These are phyloP conservation scores for Apostichopus parvimensis DNA, from an alignment of 35 echinoderm and acorn worm genomes.

Conservation along the genomic window DNA sequence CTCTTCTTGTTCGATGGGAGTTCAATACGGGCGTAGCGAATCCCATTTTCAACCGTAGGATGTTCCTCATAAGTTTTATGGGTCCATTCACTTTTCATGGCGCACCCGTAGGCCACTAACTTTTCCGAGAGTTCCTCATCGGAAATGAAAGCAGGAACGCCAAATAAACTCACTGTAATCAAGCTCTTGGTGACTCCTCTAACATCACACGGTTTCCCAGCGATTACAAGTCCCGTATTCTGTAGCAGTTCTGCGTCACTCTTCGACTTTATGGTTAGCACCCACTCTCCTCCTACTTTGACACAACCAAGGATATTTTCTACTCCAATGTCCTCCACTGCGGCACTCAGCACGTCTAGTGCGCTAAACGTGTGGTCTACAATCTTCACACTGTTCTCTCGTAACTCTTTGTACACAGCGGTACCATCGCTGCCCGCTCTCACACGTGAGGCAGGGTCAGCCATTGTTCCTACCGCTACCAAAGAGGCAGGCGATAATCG, in stretches of 20 bases:
- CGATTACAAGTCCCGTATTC: background rate
- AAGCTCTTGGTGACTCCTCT: background rate
- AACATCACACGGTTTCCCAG: background rate
- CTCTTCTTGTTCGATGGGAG: background rate
- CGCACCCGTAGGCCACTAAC: background rate
- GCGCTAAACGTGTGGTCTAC: background rate
- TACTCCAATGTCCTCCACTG: background rate
- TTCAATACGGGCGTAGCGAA: background rate
- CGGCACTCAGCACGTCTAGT: background rate
- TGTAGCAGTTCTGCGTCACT: background rate
- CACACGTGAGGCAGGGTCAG: no score
- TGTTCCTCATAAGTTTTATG: conserved; percentile 1
- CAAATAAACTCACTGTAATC: background rate
- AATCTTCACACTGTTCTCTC: conserved; percentile 14
- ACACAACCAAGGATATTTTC: conserved; percentile 20
- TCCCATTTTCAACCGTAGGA: background rate
- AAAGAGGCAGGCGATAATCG: no score
- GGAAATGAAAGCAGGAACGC: background rate
- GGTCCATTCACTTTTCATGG: background rate
- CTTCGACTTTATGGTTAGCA: background rate
- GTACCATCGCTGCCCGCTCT: no score
- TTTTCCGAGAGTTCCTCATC: conserved; percentile 36
- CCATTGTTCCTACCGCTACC: no score
- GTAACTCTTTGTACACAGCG: no score
- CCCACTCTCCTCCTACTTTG: background rate